Evolutionary conservation across 2,797 vertebrate species (phyloP), one percentile per base, ranked within the genome.

Genomic region (Sternotherus odoratus): DNA sequence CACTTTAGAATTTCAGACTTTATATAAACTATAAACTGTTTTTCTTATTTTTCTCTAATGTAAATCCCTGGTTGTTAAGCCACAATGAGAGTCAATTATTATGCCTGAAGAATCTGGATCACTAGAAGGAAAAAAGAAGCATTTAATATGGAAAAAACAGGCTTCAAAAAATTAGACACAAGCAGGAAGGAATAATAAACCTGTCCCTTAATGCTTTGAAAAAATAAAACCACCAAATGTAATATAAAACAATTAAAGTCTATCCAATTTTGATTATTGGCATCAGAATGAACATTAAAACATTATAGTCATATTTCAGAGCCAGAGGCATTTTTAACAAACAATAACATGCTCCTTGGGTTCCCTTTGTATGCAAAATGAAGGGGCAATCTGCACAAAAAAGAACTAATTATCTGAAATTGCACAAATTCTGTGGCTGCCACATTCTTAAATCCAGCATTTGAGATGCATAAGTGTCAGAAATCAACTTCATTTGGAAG

Each of bases 51-150:
- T 63, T 89, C 69, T 75, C 19, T 95, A 94, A 96, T 95, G 94
- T 84, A 94, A 94, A 95, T 95, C 72, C 72, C 94, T 84, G 94
- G 95, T 96, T 95, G 83, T 93, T 91, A 87, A 91, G 92, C 86
- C 86, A 63, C 50, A 74, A 92, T 30, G 46, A 30, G 26, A 57
- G 46, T 84, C 57, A 90, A 17, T 82, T 90, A 77, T 91, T 83
- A 88, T 50, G 84, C 87, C 48, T 49, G 77, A 95, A 72, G 75
- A 93, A 89, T 83, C 36, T 69, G 82, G 78, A 83, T 4, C 46
- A 33, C 1, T 81, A 60, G 43, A 69, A 94, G 78, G 17, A 91
- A 96, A 79, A 11, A 82, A 54, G 79, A 24, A 83, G 10, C 51
- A 36, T 77, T 77, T n/a, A 87, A 90, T n/a, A 60, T 24, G 88